phyloP scores from a whole-genome alignment of 2,888 invertebrate genomes.

The Tinea pellionella region DNA sequence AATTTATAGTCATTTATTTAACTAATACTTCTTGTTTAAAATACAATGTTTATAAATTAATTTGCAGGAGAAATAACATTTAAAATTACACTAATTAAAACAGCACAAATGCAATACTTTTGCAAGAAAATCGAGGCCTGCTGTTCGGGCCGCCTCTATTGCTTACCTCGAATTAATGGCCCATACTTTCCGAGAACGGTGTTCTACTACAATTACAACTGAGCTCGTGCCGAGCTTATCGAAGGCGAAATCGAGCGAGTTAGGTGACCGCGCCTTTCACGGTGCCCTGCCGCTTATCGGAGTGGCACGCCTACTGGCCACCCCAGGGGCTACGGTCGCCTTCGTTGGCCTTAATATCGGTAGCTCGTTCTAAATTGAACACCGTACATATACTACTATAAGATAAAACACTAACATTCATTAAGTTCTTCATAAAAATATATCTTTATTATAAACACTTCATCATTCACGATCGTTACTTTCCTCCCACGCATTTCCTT shows the following conservation, averaged over 20 bases:
- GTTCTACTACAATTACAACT: slow-evolving; percentile 27
- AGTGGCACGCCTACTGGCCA: slow-evolving; percentile 36
- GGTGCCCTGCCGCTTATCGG: slow-evolving; percentile 25
- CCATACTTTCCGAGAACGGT: slow-evolving; percentile 5
- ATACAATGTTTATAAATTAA: no score
- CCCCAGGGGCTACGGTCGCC: slow-evolving; percentile 25
- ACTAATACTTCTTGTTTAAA: not conserved
- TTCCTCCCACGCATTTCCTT: slow-evolving; percentile 2
- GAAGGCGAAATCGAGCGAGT: slow-evolving; percentile 44
- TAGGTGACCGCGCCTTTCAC: slow-evolving; percentile 53
- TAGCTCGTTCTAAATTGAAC: slow-evolving; percentile 2
- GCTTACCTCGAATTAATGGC: slow-evolving; percentile 5
- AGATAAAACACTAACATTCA: not conserved
- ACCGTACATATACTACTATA: not conserved
- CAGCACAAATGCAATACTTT: not conserved
- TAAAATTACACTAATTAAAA: not conserved
- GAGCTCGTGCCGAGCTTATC: slow-evolving; percentile 36
- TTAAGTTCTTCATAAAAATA: not conserved
- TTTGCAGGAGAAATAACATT: not conserved
- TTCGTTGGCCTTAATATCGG: slow-evolving; percentile 27
- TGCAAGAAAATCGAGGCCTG: not conserved
- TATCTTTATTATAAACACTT: slow-evolving; percentile 8
- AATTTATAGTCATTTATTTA: not conserved
- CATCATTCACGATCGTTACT: not conserved
- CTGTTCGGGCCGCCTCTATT: not conserved